Conservation (phyloP, 2,888 invertebrate species). For the Lasioglossum oenotherae region DNA sequence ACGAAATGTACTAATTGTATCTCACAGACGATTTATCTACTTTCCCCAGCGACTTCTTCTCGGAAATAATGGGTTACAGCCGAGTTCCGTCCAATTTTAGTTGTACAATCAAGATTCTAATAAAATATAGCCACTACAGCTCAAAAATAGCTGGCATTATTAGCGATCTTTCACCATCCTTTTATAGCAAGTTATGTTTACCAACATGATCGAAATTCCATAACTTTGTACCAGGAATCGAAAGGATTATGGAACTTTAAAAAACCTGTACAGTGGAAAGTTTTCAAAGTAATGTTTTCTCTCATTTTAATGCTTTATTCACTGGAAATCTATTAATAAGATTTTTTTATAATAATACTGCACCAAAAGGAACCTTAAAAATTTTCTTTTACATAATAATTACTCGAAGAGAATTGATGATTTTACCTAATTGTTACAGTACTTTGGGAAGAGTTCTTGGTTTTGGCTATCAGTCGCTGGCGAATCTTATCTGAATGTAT, state of each 20-base stretch:
- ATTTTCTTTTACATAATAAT: background rate
- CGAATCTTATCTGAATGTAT: constrained; percentile 15
- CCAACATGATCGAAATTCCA: background rate
- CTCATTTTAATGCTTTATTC: background rate
- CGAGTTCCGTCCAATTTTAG: background rate
- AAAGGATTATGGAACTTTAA: background rate
- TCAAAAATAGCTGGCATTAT: background rate
- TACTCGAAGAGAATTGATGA: background rate
- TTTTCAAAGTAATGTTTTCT: background rate
- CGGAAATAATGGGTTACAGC: background rate
- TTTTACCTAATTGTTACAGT: background rate
- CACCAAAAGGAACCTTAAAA: background rate
- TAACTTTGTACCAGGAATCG: background rate
- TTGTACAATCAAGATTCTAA: background rate
- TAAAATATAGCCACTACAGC: background rate
- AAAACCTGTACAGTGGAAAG: background rate
- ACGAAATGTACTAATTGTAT: background rate
- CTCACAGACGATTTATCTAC: background rate
- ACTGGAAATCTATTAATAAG: background rate
- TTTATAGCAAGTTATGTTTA: background rate
- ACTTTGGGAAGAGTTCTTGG: background rate
- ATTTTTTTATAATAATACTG: background rate
- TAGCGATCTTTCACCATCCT: background rate
- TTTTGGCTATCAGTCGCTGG: constrained; percentile 23
- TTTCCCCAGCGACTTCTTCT: background rate